phyloP scores from a whole-genome alignment of 2,888 invertebrate species.

The Molanna angustata region DNA sequence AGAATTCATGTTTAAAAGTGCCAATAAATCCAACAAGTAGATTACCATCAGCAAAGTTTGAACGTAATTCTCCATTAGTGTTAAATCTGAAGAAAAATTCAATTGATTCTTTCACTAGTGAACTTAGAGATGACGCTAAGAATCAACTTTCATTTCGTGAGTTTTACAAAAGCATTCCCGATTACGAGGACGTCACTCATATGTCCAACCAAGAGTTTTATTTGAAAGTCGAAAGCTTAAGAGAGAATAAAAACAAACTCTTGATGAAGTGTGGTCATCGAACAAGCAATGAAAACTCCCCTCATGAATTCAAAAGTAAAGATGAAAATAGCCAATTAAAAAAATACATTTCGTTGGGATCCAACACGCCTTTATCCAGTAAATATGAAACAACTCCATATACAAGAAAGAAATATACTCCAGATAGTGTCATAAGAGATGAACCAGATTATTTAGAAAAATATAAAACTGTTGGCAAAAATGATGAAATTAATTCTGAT shows the following conservation, averaged over 20 bases:
- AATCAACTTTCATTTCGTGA: constrained; percentile 63
- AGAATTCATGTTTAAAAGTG: constrained; percentile 68
- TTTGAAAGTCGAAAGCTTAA: constrained; percentile 63
- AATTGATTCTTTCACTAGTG: constrained; percentile 47
- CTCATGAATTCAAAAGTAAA: not conserved
- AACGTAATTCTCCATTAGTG: constrained; percentile 50
- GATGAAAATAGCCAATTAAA: not conserved
- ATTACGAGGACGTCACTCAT: constrained; percentile 75
- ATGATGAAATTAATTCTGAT: constrained; percentile 3
- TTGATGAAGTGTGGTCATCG: constrained; percentile 32
- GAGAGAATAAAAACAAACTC: constrained; percentile 61
- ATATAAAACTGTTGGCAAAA: no score
- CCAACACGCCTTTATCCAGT: not conserved
- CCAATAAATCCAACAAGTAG: constrained; percentile 70
- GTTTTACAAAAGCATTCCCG: constrained; percentile 76
- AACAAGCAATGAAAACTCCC: not conserved
- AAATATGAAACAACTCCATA: not conserved
- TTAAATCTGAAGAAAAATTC: constrained; percentile 37
- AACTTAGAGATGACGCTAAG: constrained; percentile 43
- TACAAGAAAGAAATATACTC: not conserved
- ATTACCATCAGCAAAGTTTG: constrained; percentile 68
- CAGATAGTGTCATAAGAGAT: not conserved
- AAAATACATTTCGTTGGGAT: constrained; percentile 1
- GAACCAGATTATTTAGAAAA: no score
- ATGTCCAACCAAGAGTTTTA: constrained; percentile 73